Percentiles rank a stretch among this genome's conserved stretches.
Evolutionary conservation across 2,888 invertebrate genomes (phyloP).

Genomic region (Diplazon laetatorius): DNA sequence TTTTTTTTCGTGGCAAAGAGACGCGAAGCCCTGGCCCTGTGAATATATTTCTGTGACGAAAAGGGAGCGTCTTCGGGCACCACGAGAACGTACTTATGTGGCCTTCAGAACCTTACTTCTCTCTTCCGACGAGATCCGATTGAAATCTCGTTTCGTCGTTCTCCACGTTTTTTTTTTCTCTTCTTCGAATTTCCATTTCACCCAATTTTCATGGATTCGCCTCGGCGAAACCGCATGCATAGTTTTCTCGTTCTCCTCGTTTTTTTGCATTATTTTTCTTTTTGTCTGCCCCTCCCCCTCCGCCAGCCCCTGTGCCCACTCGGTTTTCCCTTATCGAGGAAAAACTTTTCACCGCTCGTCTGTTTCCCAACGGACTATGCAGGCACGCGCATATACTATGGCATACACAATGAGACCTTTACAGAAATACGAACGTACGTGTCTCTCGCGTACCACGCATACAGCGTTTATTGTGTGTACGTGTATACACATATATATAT

Average conservation of each 20-base stretch:
- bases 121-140: constrained; percentile 51
- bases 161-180: constrained; percentile 34
- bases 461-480: not conserved
- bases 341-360: constrained; percentile 60
- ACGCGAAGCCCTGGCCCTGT: constrained; percentile 32
- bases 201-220: constrained; percentile 60
- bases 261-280: constrained; percentile 36
- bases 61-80: constrained; percentile 38
- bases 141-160: constrained; percentile 58
- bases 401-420: constrained; percentile 53
- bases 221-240: constrained; percentile 51
- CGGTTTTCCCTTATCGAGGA: constrained; percentile 43
- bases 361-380: constrained; percentile 58
- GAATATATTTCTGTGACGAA: constrained; percentile 47
- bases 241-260: constrained; percentile 33
- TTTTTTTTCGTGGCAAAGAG: constrained; percentile 35
- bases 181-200: constrained; percentile 59
- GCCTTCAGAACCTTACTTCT: constrained; percentile 36
- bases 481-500: constrained; percentile 6
- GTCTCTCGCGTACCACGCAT: constrained; percentile 27
- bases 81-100: constrained; percentile 56
- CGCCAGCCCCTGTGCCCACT: constrained; percentile 19
- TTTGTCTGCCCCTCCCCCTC: constrained; percentile 26
- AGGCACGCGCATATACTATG: constrained; percentile 8
- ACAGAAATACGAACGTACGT: constrained; percentile 50